These are phyloP conservation scores for Erythrolamprus reginae DNA, from an alignment of 2,113 vertebrate species.

Conservation along the genomic window DNA sequence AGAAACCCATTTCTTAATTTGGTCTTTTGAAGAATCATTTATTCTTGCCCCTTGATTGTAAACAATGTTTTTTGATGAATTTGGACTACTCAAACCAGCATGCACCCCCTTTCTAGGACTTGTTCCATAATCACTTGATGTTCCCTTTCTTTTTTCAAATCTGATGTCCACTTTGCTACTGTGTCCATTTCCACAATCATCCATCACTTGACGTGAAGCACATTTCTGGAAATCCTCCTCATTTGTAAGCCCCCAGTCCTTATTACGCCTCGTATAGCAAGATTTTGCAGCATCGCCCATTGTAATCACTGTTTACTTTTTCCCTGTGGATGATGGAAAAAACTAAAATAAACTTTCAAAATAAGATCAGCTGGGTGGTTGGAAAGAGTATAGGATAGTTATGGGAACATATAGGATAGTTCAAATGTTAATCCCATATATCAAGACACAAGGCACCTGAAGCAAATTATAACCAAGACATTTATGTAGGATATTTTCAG, in stretches of 20 bases:
- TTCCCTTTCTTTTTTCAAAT: conserved; percentile 67
- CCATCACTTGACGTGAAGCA: conserved; percentile 49
- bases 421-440: neutral
- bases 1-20: conserved; percentile 67
- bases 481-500: neutral
- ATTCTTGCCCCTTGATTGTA: conserved; percentile 66
- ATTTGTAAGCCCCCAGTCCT: conserved; percentile 62
- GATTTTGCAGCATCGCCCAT: conserved; percentile 82
- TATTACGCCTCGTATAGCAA: conserved; percentile 68
- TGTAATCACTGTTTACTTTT: conserved; percentile 51
- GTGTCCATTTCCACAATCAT: conserved; percentile 68
- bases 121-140: conserved; percentile 60
- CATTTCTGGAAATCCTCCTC: conserved; percentile 74
- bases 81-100: conserved; percentile 64
- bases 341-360: neutral
- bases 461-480: neutral
- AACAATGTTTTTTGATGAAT: conserved; percentile 65
- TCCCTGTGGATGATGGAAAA: conserved; percentile 5
- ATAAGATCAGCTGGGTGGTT: neutral
- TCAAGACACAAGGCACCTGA: neutral
- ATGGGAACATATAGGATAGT: neutral
- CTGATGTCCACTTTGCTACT: conserved; percentile 69
- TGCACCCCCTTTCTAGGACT: conserved; percentile 72
- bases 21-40: conserved; percentile 74
- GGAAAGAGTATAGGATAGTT: neutral